phyloP scores from a whole-genome alignment of 2,888 invertebrate genomes.

The Scelioninae gen. 1 region DNA sequence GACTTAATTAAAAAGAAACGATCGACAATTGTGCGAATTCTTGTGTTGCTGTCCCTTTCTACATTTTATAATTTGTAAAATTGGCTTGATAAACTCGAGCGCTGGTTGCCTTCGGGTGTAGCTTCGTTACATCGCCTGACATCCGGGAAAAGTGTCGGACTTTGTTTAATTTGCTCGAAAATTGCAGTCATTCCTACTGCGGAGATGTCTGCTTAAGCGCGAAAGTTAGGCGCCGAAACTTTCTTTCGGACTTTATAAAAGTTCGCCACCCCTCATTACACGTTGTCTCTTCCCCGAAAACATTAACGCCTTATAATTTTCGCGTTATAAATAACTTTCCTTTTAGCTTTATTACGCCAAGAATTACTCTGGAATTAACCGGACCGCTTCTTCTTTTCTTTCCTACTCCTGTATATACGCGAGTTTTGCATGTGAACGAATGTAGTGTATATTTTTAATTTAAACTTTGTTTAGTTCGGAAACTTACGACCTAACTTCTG shows the following conservation, averaged over 20 bases:
- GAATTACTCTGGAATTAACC: constrained; percentile 17
- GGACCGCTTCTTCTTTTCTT: not conserved
- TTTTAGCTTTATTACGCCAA: constrained; percentile 1
- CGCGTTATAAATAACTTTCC: constrained; percentile 27
- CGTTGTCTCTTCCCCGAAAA: constrained; percentile 37
- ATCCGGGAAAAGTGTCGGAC: constrained; percentile 43
- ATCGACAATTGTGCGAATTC: constrained; percentile 51
- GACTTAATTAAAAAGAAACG: constrained; percentile 58
- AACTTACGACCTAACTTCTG: not conserved
- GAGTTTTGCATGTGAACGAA: not conserved
- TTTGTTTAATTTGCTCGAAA: constrained; percentile 70
- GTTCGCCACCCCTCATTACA: constrained; percentile 37
- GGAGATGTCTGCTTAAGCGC: constrained; percentile 52
- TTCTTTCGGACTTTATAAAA: constrained; percentile 49
- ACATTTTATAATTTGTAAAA: constrained; percentile 61
- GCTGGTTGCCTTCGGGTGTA: constrained; percentile 49
- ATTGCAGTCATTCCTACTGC: constrained; percentile 60
- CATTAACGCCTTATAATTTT: constrained; percentile 50
- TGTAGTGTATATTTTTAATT: not conserved
- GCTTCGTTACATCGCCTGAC: constrained; percentile 59
- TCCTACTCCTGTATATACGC: not conserved
- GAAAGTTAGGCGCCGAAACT: constrained; percentile 49
- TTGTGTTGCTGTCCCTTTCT: constrained; percentile 22
- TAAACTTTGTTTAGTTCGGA: not conserved
- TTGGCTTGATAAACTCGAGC: constrained; percentile 65